phyloP scores from a whole-genome alignment of 2,113 vertebrate species.

The Australoheros scitulus region DNA sequence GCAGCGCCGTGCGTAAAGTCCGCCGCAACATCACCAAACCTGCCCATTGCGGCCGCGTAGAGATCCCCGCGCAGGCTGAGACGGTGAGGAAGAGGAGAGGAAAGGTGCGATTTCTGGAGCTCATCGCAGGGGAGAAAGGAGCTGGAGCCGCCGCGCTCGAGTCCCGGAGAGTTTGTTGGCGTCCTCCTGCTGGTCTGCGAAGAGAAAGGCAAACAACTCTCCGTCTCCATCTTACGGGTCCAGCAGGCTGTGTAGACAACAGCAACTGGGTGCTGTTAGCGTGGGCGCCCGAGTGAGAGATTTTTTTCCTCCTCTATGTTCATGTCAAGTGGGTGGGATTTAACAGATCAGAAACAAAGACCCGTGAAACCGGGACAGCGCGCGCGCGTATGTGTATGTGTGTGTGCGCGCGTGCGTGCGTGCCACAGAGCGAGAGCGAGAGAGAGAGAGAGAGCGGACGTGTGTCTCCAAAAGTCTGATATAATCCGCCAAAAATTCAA shows the following conservation, averaged over 20 bases:
- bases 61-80: slow-evolving; percentile 78
- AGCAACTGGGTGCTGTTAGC: slow-evolving; percentile 66
- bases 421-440: fast-evolving
- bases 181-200: slow-evolving; percentile 76
- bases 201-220: slow-evolving; percentile 82
- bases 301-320: slow-evolving; percentile 52
- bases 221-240: slow-evolving; percentile 82
- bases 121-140: slow-evolving; percentile 76
- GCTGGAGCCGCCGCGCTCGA: slow-evolving; percentile 73
- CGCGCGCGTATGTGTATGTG: not conserved
- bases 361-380: slow-evolving; percentile 70
- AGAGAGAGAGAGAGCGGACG: not conserved
- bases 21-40: slow-evolving; percentile 65
- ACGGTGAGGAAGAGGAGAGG: slow-evolving; percentile 61
- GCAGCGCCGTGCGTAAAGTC: slow-evolving; percentile 77
- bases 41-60: slow-evolving; percentile 68
- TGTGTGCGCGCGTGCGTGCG: not conserved
- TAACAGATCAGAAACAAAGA: slow-evolving; percentile 82
- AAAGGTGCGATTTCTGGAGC: slow-evolving; percentile 74
- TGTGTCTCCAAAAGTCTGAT: slow-evolving; percentile 67
- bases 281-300: slow-evolving; percentile 62
- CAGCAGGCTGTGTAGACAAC: slow-evolving; percentile 56
- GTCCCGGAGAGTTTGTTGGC: slow-evolving; percentile 68
- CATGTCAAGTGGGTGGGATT: slow-evolving; percentile 84
- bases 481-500: slow-evolving; percentile 78